Evolutionary conservation across 92 coral and sea anemone species (phyloP), one percentile per base, ranked within the genome.

Genomic region (Phenganax marumi): DNA sequence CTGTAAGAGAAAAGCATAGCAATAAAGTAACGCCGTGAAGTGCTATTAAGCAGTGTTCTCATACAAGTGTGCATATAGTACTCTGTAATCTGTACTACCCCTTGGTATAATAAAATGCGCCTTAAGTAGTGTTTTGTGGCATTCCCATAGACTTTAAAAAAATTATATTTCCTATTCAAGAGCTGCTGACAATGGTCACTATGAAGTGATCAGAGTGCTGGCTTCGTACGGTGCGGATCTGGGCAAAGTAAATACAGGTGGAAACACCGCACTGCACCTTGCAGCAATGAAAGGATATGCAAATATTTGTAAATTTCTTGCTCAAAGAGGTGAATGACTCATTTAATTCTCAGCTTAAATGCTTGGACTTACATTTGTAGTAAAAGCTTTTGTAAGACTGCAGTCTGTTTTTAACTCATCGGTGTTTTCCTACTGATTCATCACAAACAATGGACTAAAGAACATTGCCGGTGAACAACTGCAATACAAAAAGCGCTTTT

Each of bases 161-260:
- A 63, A 23, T 63, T 2, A 17, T 12, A 13, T 11, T 49, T 80
- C 48, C 58, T 19, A 6, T 9, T 71, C 13, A 57, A 90, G 90
- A 75, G 98, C 98, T 10, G 96, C 98, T 0, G 76, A 81, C n/a
- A 90, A 89, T 58, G 98, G 98, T 71, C 97, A 95, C 83, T 92
- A 92, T 88, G 96, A 95, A 10, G 91, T 95, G 7, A 95, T 95
- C 33, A 75, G 98, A 55, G 88, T 92, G 22, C 77, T 95, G 75
- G 97, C 98, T 81, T 91, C 98, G 24, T 91, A 95, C 71, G 98
- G 98, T 6, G 97, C 97, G 53, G 98, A 92, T 82, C 88, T 95
- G 18, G 97, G 98, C 7, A 95, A 91, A 84, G 96, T 90, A 12
- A 89, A 93, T 18, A 70, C 82, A 9, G 93, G 92, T 82, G 98